phyloP scores from a whole-genome alignment of 2,888 invertebrate species.

The Callosobruchus maculatus region DNA sequence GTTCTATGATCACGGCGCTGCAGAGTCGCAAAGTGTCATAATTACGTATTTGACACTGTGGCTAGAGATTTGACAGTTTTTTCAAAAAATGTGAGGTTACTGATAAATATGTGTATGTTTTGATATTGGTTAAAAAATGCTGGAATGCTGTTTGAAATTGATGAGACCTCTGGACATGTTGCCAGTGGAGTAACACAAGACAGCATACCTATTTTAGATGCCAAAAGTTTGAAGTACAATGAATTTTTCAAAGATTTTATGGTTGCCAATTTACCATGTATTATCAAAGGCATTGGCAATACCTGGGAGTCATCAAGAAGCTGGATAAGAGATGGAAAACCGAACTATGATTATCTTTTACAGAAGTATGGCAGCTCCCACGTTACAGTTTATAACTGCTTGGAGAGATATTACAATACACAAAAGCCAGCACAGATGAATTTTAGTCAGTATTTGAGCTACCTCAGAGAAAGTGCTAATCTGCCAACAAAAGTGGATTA shows the following conservation, averaged over 20 bases:
- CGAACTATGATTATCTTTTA: slow-evolving; percentile 62
- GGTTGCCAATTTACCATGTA: slow-evolving; percentile 61
- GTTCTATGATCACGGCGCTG: too few relatives aligned
- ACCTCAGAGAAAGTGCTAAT: slow-evolving; percentile 45
- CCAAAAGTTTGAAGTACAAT: slow-evolving; percentile 45
- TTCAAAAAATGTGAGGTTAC: neutral
- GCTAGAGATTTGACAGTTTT: too few relatives aligned
- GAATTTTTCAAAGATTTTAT: slow-evolving; percentile 60
- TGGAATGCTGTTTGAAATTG: neutral
- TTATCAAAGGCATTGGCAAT: slow-evolving; percentile 60
- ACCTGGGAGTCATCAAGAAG: slow-evolving; percentile 62
- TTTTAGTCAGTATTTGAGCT: slow-evolving; percentile 67
- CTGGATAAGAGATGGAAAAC: slow-evolving; percentile 57
- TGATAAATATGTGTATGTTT: neutral
- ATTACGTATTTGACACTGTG: too few relatives aligned
- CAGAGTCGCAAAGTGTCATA: too few relatives aligned
- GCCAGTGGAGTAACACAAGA: neutral
- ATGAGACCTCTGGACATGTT: neutral
- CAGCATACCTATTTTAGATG: slow-evolving; percentile 19
- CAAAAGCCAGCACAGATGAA: slow-evolving; percentile 68
- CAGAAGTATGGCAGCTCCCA: slow-evolving; percentile 58
- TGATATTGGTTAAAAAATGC: neutral
- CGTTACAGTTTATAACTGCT: slow-evolving; percentile 82
- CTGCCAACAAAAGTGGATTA: slow-evolving; percentile 58
- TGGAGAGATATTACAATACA: slow-evolving; percentile 66